phyloP scores from a whole-genome alignment of 2,113 vertebrate genomes.

The Orthochromis indermauri region DNA sequence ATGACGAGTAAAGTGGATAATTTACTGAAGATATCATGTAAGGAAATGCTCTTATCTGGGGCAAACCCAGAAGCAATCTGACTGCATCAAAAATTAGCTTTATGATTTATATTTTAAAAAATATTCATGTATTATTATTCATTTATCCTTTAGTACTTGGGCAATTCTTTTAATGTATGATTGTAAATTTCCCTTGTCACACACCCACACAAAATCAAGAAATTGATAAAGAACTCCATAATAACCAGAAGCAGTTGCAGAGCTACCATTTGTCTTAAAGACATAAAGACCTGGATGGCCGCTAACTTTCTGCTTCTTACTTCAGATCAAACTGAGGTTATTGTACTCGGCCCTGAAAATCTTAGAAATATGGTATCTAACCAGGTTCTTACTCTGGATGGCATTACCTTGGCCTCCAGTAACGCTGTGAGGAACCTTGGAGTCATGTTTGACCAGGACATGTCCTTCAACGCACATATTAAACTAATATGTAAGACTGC shows the following conservation, averaged over 20 bases:
- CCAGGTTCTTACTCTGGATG: fast-evolving
- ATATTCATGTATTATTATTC: not conserved
- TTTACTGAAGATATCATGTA: not conserved
- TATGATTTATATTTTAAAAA: fast-evolving
- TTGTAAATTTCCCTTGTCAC: not conserved
- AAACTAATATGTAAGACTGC: no score
- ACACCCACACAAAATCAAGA: not conserved
- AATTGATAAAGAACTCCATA: not conserved
- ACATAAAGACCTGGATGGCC: not conserved
- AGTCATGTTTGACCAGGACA: fast-evolving
- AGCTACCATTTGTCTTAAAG: not conserved
- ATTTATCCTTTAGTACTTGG: not conserved
- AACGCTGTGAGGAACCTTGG: not conserved
- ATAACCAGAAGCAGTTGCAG: not conserved
- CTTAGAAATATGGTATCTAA: fast-evolving
- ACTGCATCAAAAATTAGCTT: fast-evolving
- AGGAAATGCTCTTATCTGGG: not conserved
- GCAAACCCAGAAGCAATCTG: not conserved
- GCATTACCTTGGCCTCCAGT: not conserved
- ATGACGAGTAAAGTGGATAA: not conserved
- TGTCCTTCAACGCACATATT: no score
- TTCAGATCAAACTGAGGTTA: fast-evolving
- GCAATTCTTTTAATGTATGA: not conserved
- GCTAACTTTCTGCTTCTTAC: fast-evolving
- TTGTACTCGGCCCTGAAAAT: fast-evolving